Conservation (phyloP, 2,113 vertebrate genomes). For the Acanthisitta chloris region DNA sequence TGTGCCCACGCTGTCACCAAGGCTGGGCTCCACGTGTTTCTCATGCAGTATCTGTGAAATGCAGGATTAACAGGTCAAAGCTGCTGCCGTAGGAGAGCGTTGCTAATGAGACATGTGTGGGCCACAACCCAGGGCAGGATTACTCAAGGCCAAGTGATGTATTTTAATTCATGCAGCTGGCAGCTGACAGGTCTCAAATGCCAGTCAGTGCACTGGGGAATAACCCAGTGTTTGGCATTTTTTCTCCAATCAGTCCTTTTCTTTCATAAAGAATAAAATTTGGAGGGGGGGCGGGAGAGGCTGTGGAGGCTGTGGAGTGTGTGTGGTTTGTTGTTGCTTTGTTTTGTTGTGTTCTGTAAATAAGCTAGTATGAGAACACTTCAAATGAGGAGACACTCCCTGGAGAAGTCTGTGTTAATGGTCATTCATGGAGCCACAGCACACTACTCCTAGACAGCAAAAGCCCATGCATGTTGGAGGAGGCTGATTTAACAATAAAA, state of each 20-base stretch:
- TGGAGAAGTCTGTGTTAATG: background rate
- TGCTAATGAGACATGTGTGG: background rate
- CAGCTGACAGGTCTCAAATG: background rate
- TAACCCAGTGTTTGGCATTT: background rate
- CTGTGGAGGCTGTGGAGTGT: too few relatives aligned
- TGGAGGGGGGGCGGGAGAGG: too few relatives aligned
- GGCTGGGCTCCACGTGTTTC: background rate
- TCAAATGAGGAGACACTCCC: background rate
- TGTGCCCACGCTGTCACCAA: background rate
- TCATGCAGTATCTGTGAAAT: background rate
- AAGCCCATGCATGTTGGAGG: background rate
- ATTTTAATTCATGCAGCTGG: slow-evolving; percentile 22
- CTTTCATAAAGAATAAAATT: background rate
- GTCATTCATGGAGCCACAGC: background rate
- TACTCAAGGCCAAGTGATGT: background rate
- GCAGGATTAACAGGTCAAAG: background rate
- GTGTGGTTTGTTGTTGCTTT: background rate
- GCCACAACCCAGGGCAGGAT: background rate
- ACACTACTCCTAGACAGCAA: background rate
- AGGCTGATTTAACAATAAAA: background rate
- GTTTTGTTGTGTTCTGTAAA: background rate
- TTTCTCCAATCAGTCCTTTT: background rate
- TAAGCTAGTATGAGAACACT: background rate
- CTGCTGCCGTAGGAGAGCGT: background rate
- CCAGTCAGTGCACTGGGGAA: background rate